Base-by-base conservation (phyloP, 2,888 invertebrate genomes). In the Calameuta pallipes region DNA sequence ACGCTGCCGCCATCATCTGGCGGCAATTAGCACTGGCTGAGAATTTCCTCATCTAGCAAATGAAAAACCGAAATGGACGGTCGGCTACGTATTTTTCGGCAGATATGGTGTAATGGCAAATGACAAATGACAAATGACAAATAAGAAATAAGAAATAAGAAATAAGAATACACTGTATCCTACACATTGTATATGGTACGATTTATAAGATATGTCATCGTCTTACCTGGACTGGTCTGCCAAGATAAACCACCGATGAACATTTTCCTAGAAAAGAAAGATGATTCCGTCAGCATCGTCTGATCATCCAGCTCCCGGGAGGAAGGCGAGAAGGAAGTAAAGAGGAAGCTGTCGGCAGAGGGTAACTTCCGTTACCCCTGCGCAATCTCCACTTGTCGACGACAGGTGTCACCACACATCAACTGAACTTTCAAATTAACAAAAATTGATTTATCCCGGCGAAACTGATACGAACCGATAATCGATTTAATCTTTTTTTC, bases 231-330 rank as follows among this genome's bases (percentile, higher is more conserved):
- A 95, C 98, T 98, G 92, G 99, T 99, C 95, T 99, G 99, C 99
- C 99, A 99, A 94, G 98, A 98, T 92, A 99, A 96, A 92, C 99
- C 99, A 92, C 99, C 99, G 94, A 99, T 98, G 95, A 99, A 99
- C 98, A 99, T 99, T 97, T 99, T 99, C 94, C 99, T 99, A 96
- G 90, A 97, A 97, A 91, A 92, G 93, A 95, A 94, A 94, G 93
- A 93, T 92, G 89, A 89, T 85, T 87, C 87, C 87, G 82, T 89
- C 87, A 89, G 88, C 88, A 87, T 82, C 83, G 84, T 78, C 81
- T 15, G 41, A 80, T 86, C 69, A 73, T 79, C 70, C 83, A 80
- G 83, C 69, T 75, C 79, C 79, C 83, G 75, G 90, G 88, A 88
- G 89, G 90, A 92, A 90, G 92, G 82, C 31, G 82, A 78, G 85